phyloP scores from a whole-genome alignment of 2,797 vertebrate species.

The Bufotes viridis region DNA sequence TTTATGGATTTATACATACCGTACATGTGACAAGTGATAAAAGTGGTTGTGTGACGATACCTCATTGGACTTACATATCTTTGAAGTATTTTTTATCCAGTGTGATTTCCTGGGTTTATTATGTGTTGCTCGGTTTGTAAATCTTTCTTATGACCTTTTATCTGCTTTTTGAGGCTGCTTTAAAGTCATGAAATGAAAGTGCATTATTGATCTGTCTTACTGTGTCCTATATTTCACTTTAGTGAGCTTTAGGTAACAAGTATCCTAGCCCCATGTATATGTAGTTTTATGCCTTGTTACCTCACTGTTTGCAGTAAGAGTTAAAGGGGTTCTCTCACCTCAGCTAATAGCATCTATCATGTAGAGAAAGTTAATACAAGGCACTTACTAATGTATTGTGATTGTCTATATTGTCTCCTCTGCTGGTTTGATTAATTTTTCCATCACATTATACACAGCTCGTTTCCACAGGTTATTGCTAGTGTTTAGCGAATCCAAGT shows the following conservation, averaged over 20 bases:
- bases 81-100: neutral
- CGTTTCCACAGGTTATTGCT: no score
- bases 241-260: neutral
- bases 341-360: no score
- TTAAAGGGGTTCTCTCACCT: no score
- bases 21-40: neutral
- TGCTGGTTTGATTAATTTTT: no score
- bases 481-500: no score
- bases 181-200: conserved; percentile 4
- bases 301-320: neutral
- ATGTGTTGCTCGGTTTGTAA: neutral
- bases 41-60: neutral
- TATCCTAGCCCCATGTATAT: neutral
- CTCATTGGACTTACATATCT: conserved; percentile 8
- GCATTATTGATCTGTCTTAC: neutral
- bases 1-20: conserved; percentile 30
- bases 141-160: neutral
- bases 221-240: neutral
- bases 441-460: no score
- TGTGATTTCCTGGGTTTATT: neutral
- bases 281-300: neutral
- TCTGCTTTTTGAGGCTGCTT: conserved; percentile 1
- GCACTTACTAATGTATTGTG: no score
- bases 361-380: no score
- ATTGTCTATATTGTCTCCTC: no score